Base-by-base conservation (phyloP, 2,113 vertebrate species). In the Boulengeromyrus knoepffleri region DNA sequence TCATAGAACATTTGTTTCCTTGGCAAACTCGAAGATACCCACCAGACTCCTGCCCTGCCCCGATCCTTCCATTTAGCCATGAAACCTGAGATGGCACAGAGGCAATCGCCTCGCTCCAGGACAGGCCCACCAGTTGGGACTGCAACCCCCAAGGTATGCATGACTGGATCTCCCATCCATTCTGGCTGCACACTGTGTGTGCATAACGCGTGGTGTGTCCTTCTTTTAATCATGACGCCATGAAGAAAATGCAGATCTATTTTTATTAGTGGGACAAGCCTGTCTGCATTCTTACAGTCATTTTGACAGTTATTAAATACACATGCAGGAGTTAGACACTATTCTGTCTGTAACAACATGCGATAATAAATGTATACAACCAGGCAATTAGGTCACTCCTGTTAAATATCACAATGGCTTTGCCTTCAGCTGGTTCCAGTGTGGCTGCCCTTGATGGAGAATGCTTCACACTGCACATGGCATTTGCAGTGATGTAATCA, bases 81-180 rank as follows among this genome's bases (percentile, higher is more conserved):
- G 94, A 94, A 95, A 96, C 91, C 70, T 58, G 92, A 95, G 93
- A 92, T 47, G 36, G 19, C 46, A 85, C 6, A 24, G 83, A 91
- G 80, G 91, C 58, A 46, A 91, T 93, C 66, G 66, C 13, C 36
- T 77, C 3, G 90, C 91, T 89, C 90, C 58, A 88, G 83, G 88
- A 85, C 91, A 88, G 89, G 91, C 83, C 92, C 4, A 84, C 90
- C 58, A 89, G 92, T 88, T 88, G 89, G 90, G 77, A 89, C 91
- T 3, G 87, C 45, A 85, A 89, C 58, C 85, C n/a, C 27, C 87
- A 47, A 8, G 19, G 66, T 17, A 39, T 85, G 90, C 46, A 52
- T 56, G 52, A 89, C 88, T 49, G 87, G 74, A 70, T 84, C 50
- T 52, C 53, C 88, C 87, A 91, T 89, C 87, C 9, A 3, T 85